Conservation (phyloP, 2,113 vertebrate species). For the Alligator sinensis region DNA sequence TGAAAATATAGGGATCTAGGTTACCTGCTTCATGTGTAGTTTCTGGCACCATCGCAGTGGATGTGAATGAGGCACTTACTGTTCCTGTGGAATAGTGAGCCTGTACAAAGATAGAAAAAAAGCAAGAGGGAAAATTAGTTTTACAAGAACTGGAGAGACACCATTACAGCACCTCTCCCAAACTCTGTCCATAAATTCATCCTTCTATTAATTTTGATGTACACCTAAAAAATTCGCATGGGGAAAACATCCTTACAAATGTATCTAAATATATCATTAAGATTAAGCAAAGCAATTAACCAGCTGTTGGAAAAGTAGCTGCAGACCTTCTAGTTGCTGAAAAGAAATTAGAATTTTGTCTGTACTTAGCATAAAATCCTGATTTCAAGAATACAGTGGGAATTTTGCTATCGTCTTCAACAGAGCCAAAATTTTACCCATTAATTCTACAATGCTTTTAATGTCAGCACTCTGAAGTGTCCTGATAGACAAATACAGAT, state of each 20-base stretch:
- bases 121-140: neutral
- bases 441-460: neutral
- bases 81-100: constrained; percentile 97
- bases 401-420: neutral
- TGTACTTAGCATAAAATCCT: neutral
- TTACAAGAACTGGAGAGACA: neutral
- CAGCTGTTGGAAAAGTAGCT: neutral
- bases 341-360: neutral
- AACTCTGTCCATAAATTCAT: neutral
- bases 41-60: constrained; percentile 94
- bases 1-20: neutral
- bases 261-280: neutral
- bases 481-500: neutral
- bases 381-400: neutral
- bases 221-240: neutral
- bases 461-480: neutral
- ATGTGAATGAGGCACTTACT: constrained; percentile 96
- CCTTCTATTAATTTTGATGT: neutral
- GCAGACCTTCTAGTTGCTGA: neutral
- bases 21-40: constrained; percentile 94
- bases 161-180: neutral
- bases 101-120: constrained; percentile 69
- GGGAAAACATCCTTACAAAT: too few species aligned
- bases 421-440: neutral
- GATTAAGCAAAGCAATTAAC: neutral